Conservation (phyloP, 2,888 invertebrate genomes). For the Cryptocephalus moraei region DNA sequence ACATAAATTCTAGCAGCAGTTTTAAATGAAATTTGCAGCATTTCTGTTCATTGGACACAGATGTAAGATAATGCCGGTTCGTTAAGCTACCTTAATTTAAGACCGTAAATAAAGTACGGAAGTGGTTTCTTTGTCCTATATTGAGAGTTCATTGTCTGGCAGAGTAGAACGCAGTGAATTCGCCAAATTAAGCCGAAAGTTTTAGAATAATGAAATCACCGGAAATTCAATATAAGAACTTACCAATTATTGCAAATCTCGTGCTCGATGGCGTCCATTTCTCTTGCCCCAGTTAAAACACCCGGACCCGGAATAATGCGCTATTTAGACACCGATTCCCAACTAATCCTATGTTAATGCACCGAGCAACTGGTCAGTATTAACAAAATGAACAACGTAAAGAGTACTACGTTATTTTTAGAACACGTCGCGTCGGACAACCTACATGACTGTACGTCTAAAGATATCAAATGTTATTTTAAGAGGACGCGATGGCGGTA, state of each 20-base stretch:
- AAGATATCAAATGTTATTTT: constrained; percentile 17
- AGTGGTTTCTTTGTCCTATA: too few relatives aligned
- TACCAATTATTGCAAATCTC: constrained; percentile 31
- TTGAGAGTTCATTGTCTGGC: too few relatives aligned
- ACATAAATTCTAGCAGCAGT: too few relatives aligned
- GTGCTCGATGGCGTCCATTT: constrained; percentile 18
- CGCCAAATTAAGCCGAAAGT: constrained; percentile 4
- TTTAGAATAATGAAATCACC: constrained; percentile 1
- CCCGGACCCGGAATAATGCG: neutral
- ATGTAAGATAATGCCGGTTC: too few relatives aligned
- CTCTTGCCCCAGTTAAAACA: constrained; percentile 11
- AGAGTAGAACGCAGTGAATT: too few relatives aligned
- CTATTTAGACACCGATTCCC: constrained; percentile 1
- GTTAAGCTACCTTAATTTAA: too few relatives aligned
- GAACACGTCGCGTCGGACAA: constrained; percentile 11
- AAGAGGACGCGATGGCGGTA: constrained; percentile 7
- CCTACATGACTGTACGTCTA: constrained; percentile 16
- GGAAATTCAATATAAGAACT: constrained; percentile 12
- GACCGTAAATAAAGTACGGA: too few relatives aligned
- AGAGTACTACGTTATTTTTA: constrained; percentile 12
- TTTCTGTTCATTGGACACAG: too few relatives aligned
- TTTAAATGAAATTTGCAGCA: too few relatives aligned
- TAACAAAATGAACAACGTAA: constrained; percentile 13
- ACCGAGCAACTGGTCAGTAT: constrained; percentile 12
- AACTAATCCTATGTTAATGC: constrained; percentile 12